phyloP scores from a whole-genome alignment of 1,140 invertebrate species.

The Drosophila lacteicornis region DNA sequence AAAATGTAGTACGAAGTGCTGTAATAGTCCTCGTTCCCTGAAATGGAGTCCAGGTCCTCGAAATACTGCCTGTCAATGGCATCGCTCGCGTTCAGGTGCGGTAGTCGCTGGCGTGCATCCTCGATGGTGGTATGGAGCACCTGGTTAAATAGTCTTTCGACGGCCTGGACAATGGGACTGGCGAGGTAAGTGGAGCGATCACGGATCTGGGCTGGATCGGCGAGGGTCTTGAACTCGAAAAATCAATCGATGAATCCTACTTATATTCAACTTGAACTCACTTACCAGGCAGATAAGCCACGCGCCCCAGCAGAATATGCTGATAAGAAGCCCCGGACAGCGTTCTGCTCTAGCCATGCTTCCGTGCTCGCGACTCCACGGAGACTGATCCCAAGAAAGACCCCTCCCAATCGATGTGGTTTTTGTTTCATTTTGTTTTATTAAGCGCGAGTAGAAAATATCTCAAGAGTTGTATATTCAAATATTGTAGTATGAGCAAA shows the following conservation, averaged over 20 bases:
- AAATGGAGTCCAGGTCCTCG: slow-evolving; percentile 42
- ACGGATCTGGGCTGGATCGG: slow-evolving; percentile 3
- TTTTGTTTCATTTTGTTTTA: slow-evolving; percentile 64
- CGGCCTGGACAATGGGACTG: slow-evolving; percentile 6
- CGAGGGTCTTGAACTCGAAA: slow-evolving; percentile 22
- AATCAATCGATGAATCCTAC: slow-evolving; percentile 13
- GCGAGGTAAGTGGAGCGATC: not conserved
- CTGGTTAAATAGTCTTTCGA: slow-evolving; percentile 61
- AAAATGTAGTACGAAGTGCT: slow-evolving; percentile 62
- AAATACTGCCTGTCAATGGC: slow-evolving; percentile 63
- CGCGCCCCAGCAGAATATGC: slow-evolving; percentile 15
- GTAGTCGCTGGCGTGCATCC: slow-evolving; percentile 20
- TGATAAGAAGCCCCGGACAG: slow-evolving; percentile 35
- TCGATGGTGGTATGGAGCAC: slow-evolving; percentile 50
- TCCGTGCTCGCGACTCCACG: slow-evolving; percentile 31
- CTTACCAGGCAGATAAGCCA: slow-evolving; percentile 40
- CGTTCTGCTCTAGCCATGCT: slow-evolving; percentile 41
- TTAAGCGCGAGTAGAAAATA: slow-evolving; percentile 63
- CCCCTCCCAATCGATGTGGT: slow-evolving; percentile 5
- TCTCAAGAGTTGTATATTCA: slow-evolving; percentile 34
- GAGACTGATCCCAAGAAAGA: slow-evolving; percentile 28
- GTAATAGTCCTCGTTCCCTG: slow-evolving; percentile 52
- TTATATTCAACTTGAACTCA: slow-evolving; percentile 15
- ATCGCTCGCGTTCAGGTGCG: slow-evolving; percentile 39
- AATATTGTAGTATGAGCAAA: slow-evolving; percentile 64